These are phyloP conservation scores for Channallabes apus DNA, from an alignment of 2,797 vertebrate genomes.

Conservation along the genomic window DNA sequence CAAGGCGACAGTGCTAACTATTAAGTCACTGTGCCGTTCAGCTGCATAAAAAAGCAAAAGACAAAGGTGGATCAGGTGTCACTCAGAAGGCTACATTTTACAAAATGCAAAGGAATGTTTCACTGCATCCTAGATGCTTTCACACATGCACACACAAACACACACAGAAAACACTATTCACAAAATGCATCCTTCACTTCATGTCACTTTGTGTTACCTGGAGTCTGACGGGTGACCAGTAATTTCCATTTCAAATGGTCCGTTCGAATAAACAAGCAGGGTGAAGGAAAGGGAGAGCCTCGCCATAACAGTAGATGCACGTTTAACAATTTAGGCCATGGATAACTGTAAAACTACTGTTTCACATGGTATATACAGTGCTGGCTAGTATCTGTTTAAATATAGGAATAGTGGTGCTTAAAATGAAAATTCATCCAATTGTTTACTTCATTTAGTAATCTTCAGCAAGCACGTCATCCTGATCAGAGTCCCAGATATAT, in stretches of 20 bases:
- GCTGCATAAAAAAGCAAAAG: background rate
- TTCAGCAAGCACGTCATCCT: background rate
- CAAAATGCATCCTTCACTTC: conserved; percentile 19
- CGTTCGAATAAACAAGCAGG: background rate
- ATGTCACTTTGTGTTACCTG: conserved; percentile 7
- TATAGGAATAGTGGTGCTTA: background rate
- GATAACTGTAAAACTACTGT: background rate
- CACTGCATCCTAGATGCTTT: background rate
- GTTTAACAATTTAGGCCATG: background rate
- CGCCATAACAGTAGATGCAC: background rate
- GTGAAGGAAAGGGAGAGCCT: background rate
- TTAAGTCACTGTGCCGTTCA: no score
- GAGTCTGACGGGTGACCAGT: conserved; percentile 9
- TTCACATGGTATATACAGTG: no score
- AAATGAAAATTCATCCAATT: background rate
- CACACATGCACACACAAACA: background rate
- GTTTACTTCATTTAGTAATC: background rate
- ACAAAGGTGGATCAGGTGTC: background rate
- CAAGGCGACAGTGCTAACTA: no score
- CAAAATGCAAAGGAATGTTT: conserved; percentile 5
- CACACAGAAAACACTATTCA: background rate
- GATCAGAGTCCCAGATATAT: background rate
- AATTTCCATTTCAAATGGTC: conserved; percentile 37
- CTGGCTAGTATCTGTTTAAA: background rate
- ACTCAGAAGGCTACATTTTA: background rate